These are phyloP conservation scores for Scaptomyza parva DNA, from an alignment of 2,888 invertebrate species.

Conservation along the genomic window DNA sequence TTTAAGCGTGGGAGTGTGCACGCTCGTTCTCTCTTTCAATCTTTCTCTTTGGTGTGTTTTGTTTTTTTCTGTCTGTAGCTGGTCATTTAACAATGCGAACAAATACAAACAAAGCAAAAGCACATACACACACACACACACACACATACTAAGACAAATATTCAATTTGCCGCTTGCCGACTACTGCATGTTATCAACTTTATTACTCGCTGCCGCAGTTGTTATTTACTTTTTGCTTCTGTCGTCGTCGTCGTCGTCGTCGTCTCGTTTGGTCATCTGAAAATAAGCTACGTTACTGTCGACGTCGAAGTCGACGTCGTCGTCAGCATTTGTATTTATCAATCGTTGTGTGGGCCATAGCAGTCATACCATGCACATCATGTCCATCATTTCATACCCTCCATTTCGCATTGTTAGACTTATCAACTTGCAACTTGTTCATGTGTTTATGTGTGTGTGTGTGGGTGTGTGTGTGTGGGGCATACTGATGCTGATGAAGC, in stretches of 20 bases:
- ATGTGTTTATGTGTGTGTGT: neutral
- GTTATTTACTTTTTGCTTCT: slow-evolving; percentile 60
- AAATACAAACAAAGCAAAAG: slow-evolving; percentile 55
- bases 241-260: slow-evolving; percentile 21
- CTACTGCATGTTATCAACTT: slow-evolving; percentile 74
- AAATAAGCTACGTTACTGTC: slow-evolving; percentile 48
- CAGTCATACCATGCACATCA: slow-evolving; percentile 37
- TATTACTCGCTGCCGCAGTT: slow-evolving; percentile 63
- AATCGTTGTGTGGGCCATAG: slow-evolving; percentile 64
- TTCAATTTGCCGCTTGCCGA: slow-evolving; percentile 74
- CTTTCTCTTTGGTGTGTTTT: slow-evolving; percentile 20
- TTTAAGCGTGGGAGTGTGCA: slow-evolving; percentile 25
- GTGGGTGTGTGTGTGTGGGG: slow-evolving; percentile 10
- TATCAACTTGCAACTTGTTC: slow-evolving; percentile 61
- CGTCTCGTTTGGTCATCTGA: slow-evolving; percentile 69
- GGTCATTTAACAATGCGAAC: slow-evolving; percentile 77
- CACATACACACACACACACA: slow-evolving; percentile 21
- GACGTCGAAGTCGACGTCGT: slow-evolving; percentile 4
- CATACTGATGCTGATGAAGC: slow-evolving; percentile 48
- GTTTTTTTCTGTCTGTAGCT: slow-evolving; percentile 38
- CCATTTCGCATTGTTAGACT: slow-evolving; percentile 62
- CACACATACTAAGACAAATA: slow-evolving; percentile 48
- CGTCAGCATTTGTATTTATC: slow-evolving; percentile 64
- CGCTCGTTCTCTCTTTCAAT: slow-evolving; percentile 14
- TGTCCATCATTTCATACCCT: slow-evolving; percentile 51